phyloP scores from a whole-genome alignment of 92 coral and sea anemone species.

The Metridium senile region DNA sequence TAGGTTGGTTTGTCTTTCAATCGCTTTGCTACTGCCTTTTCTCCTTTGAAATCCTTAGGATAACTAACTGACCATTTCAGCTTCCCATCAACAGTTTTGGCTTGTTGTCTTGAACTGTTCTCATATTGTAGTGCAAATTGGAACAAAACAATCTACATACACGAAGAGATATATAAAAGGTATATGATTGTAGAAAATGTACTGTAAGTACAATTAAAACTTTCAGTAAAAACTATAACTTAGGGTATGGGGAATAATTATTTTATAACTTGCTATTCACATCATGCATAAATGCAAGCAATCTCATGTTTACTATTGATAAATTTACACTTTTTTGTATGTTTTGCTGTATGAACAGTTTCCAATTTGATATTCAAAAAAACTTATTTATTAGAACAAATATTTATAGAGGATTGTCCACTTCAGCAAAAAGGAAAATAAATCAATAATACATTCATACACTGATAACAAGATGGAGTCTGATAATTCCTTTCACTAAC shows the following conservation, averaged over 20 bases:
- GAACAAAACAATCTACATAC: constrained; percentile 7
- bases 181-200: background rate
- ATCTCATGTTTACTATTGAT: background rate
- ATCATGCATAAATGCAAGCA: background rate
- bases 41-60: constrained; percentile 40
- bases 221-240: background rate
- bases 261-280: background rate
- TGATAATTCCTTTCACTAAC: constrained; percentile 22
- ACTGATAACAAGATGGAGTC: background rate
- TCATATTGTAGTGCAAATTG: constrained; percentile 7
- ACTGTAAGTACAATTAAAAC: background rate
- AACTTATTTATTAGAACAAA: background rate
- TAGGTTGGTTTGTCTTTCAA: constrained; percentile 40
- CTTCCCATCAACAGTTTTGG: constrained; percentile 36
- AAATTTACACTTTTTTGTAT: background rate
- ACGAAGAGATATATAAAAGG: background rate
- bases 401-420: too few species aligned
- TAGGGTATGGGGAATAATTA: background rate
- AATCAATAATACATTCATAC: background rate
- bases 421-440: too few species aligned
- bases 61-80: constrained; percentile 26
- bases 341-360: background rate
- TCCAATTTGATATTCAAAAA: background rate
- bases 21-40: constrained; percentile 38
- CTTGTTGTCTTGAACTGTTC: constrained; percentile 26